Percentiles rank a stretch among this genome's conserved stretches.
phyloP scores from a whole-genome alignment of 2,113 vertebrate genomes.

The Laticauda colubrina region DNA sequence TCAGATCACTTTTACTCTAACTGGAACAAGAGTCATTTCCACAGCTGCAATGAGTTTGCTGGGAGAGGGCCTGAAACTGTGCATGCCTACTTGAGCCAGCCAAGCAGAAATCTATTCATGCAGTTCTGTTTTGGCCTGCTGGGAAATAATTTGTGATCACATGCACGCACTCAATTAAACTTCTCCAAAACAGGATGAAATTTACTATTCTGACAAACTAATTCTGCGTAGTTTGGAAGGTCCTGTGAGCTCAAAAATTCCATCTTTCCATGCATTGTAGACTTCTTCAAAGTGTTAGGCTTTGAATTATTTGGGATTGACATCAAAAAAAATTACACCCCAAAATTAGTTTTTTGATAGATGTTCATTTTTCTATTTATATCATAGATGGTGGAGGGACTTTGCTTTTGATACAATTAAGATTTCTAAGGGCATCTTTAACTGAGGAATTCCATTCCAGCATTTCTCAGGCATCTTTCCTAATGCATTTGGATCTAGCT shows the following conservation, averaged over 20 bases:
- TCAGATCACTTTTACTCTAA: neutral
- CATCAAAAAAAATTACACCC: neutral
- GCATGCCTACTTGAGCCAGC: neutral
- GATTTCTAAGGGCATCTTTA: neutral
- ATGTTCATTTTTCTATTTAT: constrained; percentile 20
- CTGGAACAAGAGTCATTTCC: neutral
- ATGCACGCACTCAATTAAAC: neutral
- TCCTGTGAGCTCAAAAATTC: neutral
- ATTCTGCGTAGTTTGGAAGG: neutral
- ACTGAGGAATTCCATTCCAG: neutral
- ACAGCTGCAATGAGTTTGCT: neutral
- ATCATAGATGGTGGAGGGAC: neutral
- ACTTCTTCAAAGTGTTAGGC: neutral
- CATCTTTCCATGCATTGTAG: neutral
- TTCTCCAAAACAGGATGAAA: neutral
- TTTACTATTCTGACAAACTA: neutral
- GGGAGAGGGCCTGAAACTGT: neutral
- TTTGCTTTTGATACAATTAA: neutral
- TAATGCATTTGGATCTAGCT: constrained; percentile 35
- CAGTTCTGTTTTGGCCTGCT: neutral
- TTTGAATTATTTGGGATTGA: neutral
- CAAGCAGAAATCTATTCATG: neutral
- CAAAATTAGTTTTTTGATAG: constrained; percentile 17
- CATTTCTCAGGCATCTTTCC: neutral
- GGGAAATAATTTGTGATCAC: neutral